Evolutionary conservation across 2,113 vertebrate genomes (phyloP).

Genomic region (Rhynchomys soricoides): DNA sequence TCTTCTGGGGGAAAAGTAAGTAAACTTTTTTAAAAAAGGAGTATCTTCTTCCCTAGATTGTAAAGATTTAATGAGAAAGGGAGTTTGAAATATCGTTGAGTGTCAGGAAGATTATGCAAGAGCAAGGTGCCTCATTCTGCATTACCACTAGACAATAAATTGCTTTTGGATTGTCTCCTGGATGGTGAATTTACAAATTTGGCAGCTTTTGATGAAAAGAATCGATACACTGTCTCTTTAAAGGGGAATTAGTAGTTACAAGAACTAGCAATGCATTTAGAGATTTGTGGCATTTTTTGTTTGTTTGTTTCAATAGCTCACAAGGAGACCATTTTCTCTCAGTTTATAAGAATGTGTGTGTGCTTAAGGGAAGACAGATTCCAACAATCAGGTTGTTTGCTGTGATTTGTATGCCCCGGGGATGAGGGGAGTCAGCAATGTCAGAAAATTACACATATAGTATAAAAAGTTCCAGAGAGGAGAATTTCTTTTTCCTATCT

Average conservation of each 20-base stretch:
- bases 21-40: neutral
- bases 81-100: neutral
- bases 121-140: neutral
- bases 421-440: conserved; percentile 36
- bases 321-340: conserved; percentile 71
- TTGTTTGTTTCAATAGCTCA: conserved; percentile 49
- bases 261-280: conserved; percentile 64
- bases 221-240: conserved; percentile 76
- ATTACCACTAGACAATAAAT: conserved; percentile 7
- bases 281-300: conserved; percentile 51
- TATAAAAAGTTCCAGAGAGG: conserved; percentile 15
- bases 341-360: conserved; percentile 62
- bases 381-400: conserved; percentile 57
- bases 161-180: neutral
- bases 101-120: neutral
- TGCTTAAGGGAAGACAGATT: conserved; percentile 60
- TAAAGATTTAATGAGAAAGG: conserved; percentile 11
- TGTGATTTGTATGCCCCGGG: conserved; percentile 68
- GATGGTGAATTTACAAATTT: conserved; percentile 60
- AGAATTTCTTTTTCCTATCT: neutral
- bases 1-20: neutral
- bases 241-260: conserved; percentile 73
- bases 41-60: neutral
- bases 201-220: conserved; percentile 60
- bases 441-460: conserved; percentile 57